A percentile compares a stretch with the other conserved stretches of the same genome.
These are phyloP conservation scores for Karalla daura DNA, from an alignment of 2,797 vertebrate species.

Conservation along the genomic window DNA sequence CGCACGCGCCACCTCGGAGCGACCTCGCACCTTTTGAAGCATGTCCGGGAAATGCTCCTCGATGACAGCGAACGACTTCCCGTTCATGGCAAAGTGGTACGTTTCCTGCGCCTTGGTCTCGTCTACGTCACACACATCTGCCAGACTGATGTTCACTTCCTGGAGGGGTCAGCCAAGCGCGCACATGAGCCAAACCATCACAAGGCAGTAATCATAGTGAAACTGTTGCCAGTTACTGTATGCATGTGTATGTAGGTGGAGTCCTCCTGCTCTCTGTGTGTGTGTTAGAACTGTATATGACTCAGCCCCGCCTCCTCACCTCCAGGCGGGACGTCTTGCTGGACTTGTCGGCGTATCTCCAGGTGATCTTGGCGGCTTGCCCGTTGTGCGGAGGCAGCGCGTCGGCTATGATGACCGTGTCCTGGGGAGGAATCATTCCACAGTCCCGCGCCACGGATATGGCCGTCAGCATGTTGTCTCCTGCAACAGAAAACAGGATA, in stretches of 20 bases:
- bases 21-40: slow-evolving; percentile 89
- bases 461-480: slow-evolving; percentile 98
- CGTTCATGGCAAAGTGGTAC: slow-evolving; percentile 98
- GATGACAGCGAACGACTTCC: slow-evolving; percentile 95
- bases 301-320: slow-evolving; percentile 73
- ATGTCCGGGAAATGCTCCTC: slow-evolving; percentile 96
- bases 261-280: neutral
- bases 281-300: neutral
- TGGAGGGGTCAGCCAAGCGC: slow-evolving; percentile 65
- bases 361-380: slow-evolving; percentile 93
- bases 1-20: neutral
- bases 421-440: slow-evolving; percentile 95
- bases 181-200: neutral
- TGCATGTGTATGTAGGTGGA: no score
- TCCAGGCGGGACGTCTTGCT: slow-evolving; percentile 83
- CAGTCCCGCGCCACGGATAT: slow-evolving; percentile 98
- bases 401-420: slow-evolving; percentile 96
- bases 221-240: no score
- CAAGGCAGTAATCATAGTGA: neutral
- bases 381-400: slow-evolving; percentile 94
- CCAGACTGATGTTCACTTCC: slow-evolving; percentile 90
- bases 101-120: slow-evolving; percentile 80
- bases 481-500: slow-evolving; percentile 79
- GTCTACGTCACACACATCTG: slow-evolving; percentile 85
- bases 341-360: slow-evolving; percentile 94